These are phyloP conservation scores for Montipora sp. DNA, from an alignment of 64 coral and sea anemone genomes.

Conservation along the genomic window DNA sequence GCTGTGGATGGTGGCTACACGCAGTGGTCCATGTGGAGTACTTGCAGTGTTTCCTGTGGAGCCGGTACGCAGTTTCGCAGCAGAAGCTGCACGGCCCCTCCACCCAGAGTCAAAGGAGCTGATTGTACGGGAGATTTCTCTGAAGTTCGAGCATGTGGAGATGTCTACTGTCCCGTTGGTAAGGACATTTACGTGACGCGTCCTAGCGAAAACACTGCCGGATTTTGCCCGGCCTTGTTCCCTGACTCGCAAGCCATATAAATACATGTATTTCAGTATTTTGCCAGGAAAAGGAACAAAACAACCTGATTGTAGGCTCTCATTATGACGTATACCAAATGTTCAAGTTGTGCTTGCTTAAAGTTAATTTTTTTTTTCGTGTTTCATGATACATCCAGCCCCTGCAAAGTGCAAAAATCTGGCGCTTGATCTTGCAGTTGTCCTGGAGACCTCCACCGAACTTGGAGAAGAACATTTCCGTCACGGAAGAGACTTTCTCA, in stretches of 20 bases:
- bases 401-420: not conserved
- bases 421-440: not conserved
- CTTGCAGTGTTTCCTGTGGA: conserved; percentile 33
- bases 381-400: not conserved
- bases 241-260: too few relatives aligned
- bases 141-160: not conserved
- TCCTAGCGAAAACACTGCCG: too few relatives aligned
- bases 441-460: not conserved
- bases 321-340: too few relatives aligned
- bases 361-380: not conserved
- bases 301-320: too few relatives aligned
- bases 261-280: too few relatives aligned
- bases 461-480: not conserved
- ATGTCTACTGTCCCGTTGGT: not conserved
- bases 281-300: too few relatives aligned
- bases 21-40: conserved; percentile 32
- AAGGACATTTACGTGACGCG: not conserved
- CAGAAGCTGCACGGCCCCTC: conserved; percentile 16
- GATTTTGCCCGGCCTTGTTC: too few relatives aligned
- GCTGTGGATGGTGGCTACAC: conserved; percentile 42
- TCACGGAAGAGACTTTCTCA: not conserved
- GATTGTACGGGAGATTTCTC: conserved; percentile 18
- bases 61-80: conserved; percentile 5
- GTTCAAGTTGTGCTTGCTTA: too few relatives aligned
- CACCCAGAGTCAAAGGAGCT: conserved; percentile 22